Percentiles rank a stretch among this genome's conserved stretches.
Conservation (phyloP, 2,888 invertebrate species). For the Orthonychiurus folsomi region DNA sequence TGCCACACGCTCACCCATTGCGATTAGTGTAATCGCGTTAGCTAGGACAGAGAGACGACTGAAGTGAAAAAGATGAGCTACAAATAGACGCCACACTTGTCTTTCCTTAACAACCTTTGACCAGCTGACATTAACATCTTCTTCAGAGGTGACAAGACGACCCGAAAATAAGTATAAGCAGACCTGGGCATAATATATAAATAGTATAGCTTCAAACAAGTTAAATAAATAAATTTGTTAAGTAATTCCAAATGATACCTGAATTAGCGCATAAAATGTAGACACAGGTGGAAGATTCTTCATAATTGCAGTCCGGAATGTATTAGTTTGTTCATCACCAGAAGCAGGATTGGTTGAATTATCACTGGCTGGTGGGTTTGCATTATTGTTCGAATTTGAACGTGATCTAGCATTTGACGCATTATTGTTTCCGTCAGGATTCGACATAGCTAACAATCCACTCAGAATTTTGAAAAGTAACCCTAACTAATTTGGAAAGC, state of each 20-base stretch:
- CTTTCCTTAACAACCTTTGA: conserved; percentile 17
- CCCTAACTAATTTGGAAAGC: too few species aligned
- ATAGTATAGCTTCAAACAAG: neutral
- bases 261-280: neutral
- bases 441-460: too few species aligned
- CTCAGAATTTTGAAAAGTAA: too few species aligned
- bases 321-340: too few species aligned
- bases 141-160: conserved; percentile 7
- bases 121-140: conserved; percentile 23
- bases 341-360: too few species aligned
- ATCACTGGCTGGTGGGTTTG: too few species aligned
- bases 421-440: too few species aligned
- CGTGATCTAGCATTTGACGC: too few species aligned
- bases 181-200: conserved; percentile 13
- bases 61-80: conserved; percentile 31
- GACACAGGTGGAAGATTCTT: neutral
- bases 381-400: too few species aligned
- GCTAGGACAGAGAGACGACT: conserved; percentile 16
- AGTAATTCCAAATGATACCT: neutral
- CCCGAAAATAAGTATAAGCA: conserved; percentile 9
- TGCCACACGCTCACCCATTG: conserved; percentile 2
- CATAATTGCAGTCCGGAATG: neutral
- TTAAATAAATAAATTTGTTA: conserved; percentile 2
- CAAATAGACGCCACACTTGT: conserved; percentile 22
- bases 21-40: conserved; percentile 13